Conservation (phyloP, 2,113 vertebrate genomes). For the Tor tambroides region DNA sequence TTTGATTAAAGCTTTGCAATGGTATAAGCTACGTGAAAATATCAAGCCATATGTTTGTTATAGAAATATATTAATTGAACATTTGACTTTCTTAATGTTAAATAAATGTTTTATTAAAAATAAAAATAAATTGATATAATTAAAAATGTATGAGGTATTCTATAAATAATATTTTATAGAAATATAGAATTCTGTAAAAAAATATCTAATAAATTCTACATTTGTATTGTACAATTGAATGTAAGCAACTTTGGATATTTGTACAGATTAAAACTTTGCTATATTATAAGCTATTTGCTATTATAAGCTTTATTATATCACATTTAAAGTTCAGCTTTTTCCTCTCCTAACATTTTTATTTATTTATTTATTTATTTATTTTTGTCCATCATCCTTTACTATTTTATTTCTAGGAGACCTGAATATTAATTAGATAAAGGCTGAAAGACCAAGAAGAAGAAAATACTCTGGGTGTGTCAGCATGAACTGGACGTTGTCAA, state of each 20-base stretch:
- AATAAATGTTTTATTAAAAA: no score
- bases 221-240: neutral
- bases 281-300: neutral
- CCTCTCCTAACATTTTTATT: neutral
- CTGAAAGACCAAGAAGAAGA: neutral
- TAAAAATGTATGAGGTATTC: no score
- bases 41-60: no score
- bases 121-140: no score
- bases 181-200: no score
- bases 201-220: neutral
- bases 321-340: neutral
- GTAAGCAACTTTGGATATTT: neutral
- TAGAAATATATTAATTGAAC: no score
- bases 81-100: no score
- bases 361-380: no score
- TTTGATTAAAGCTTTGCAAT: neutral
- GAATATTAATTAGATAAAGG: neutral
- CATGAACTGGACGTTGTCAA: neutral
- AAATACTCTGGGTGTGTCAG: neutral
- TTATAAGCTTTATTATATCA: no score
- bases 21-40: neutral
- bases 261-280: neutral
- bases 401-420: neutral
- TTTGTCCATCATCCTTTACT: neutral
- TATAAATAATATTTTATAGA: no score